Percentiles rank a stretch among this genome's conserved stretches.
Evolutionary conservation across 1,140 invertebrate species (phyloP).

Genomic region (Coboldia fuscipes): DNA sequence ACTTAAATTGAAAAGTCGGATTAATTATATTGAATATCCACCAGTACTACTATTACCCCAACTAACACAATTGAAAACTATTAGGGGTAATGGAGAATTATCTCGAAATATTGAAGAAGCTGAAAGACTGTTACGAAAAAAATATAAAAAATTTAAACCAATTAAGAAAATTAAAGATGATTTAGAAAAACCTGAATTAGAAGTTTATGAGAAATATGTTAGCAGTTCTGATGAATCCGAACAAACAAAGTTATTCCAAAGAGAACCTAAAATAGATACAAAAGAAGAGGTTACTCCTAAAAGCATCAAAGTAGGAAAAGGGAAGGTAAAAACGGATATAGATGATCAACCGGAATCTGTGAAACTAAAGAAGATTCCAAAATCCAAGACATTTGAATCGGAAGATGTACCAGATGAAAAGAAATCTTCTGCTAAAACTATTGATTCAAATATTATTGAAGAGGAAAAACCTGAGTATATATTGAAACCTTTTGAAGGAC

Average conservation of each 20-base stretch:
- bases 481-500: slow-evolving; percentile 6
- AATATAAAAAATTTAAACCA: slow-evolving; percentile 14
- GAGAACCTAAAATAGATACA: slow-evolving; percentile 6
- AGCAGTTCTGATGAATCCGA: slow-evolving; percentile 18
- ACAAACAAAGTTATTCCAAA: slow-evolving; percentile 13
- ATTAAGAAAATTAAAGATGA: slow-evolving; percentile 16
- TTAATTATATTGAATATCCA: slow-evolving; percentile 14
- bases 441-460: no score
- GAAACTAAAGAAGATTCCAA: slow-evolving; percentile 15
- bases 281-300: neutral
- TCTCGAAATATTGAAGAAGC: slow-evolving; percentile 19
- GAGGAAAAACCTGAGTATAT: slow-evolving; percentile 4
- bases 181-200: slow-evolving; percentile 16
- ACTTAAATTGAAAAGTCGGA: slow-evolving; percentile 16
- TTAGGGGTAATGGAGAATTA: slow-evolving; percentile 13
- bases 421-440: no score
- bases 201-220: slow-evolving; percentile 17
- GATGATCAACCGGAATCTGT: slow-evolving; percentile 26
- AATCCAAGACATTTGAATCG: no score
- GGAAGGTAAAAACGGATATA: slow-evolving; percentile 17
- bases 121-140: slow-evolving; percentile 14
- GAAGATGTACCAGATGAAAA: no score
- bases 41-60: slow-evolving; percentile 9
- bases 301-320: slow-evolving; percentile 9
- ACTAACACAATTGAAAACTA: slow-evolving; percentile 11